Evolutionary conservation across 2,113 vertebrate genomes (phyloP).

Genomic region (Zapornia atra): DNA sequence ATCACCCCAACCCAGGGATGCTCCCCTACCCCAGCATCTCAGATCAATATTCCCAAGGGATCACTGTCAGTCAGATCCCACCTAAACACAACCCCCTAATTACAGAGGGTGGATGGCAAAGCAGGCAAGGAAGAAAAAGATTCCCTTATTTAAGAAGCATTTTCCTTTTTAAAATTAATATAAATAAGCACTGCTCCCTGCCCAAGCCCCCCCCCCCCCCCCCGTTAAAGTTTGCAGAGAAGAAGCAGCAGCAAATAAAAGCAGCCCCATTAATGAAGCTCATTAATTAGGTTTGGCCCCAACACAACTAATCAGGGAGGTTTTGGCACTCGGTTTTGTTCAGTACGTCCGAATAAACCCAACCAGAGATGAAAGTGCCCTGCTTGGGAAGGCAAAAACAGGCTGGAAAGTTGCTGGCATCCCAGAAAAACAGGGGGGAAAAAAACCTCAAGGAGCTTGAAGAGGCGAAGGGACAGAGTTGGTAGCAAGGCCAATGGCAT

Average conservation of each 20-base stretch:
- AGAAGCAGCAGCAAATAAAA: slow-evolving; percentile 36
- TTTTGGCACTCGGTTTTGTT: background rate
- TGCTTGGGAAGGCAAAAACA: accelerated
- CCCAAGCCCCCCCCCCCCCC: accelerated
- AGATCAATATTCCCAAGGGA: background rate
- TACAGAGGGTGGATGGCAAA: background rate
- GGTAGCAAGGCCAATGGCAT: background rate
- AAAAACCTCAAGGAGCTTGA: background rate
- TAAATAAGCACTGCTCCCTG: background rate
- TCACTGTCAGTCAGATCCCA: accelerated
- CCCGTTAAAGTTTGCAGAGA: background rate
- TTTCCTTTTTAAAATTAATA: background rate
- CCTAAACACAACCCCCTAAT: background rate
- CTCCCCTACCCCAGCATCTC: background rate
- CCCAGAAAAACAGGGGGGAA: background rate
- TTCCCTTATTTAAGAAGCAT: background rate
- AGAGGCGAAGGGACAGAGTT: background rate
- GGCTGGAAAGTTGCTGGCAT: background rate
- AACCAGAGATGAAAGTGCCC: accelerated
- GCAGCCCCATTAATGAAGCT: slow-evolving; percentile 22
- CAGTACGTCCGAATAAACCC: background rate
- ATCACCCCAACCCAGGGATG: background rate
- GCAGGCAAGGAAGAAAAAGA: background rate
- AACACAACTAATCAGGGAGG: slow-evolving; percentile 14
- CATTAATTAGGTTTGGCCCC: slow-evolving; percentile 63